Evolutionary conservation across 2,888 invertebrate genomes (phyloP).

Genomic region (Euphydryas editha): DNA sequence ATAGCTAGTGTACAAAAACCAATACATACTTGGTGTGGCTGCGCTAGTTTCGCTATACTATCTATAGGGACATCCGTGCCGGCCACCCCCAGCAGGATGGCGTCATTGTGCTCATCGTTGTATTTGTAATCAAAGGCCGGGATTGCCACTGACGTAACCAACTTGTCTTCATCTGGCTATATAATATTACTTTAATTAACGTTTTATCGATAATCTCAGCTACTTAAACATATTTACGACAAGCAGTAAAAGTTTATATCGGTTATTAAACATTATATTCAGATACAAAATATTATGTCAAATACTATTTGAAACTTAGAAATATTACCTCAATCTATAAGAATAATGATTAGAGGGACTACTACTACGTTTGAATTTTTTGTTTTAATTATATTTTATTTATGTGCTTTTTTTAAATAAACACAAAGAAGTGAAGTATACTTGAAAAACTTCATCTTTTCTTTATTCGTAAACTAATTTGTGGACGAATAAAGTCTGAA

Average conservation of each 20-base stretch:
- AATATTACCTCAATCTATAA: too few relatives aligned
- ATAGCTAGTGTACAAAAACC: neutral
- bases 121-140: conserved; percentile 93
- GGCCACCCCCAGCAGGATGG: conserved; percentile 95
- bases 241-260: too few relatives aligned
- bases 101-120: conserved; percentile 84
- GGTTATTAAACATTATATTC: too few relatives aligned
- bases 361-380: too few relatives aligned
- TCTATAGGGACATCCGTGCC: conserved; percentile 97
- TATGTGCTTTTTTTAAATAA: neutral
- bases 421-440: neutral
- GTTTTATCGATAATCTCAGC: neutral
- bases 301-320: too few relatives aligned
- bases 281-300: too few relatives aligned
- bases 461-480: conserved; percentile 26
- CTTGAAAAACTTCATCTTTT: conserved; percentile 8
- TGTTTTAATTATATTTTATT: neutral
- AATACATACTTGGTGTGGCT: conserved; percentile 89
- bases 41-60: conserved; percentile 94
- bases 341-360: too few relatives aligned
- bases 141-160: conserved; percentile 95
- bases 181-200: conserved; percentile 37
- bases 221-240: too few relatives aligned
- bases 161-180: conserved; percentile 82
- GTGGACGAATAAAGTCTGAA: conserved; percentile 8